Conservation (phyloP, 2,888 invertebrate genomes). For the Drosophila diplacantha region DNA sequence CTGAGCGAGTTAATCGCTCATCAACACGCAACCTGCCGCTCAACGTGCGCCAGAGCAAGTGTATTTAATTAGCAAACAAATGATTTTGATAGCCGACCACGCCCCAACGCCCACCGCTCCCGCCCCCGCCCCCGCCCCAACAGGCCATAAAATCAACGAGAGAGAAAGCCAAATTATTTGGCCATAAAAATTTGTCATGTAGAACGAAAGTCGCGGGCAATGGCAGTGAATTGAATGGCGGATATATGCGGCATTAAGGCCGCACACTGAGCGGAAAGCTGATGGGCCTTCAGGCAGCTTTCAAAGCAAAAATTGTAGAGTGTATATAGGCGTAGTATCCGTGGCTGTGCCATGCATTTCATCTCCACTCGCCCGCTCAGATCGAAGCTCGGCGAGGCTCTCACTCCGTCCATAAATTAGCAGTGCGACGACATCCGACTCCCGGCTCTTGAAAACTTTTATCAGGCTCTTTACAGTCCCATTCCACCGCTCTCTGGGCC, state of each 20-base stretch:
- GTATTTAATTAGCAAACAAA: constrained; percentile 63
- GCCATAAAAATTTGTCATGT: constrained; percentile 57
- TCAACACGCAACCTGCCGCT: constrained; percentile 35
- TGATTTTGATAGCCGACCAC: constrained; percentile 45
- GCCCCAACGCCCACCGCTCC: constrained; percentile 22
- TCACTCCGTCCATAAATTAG: constrained; percentile 57
- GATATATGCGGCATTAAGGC: constrained; percentile 26
- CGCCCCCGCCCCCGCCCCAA: background rate
- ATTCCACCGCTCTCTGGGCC: background rate
- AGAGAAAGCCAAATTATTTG: constrained; percentile 55
- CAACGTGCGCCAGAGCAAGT: constrained; percentile 31
- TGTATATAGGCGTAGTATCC: background rate
- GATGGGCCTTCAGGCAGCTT: background rate
- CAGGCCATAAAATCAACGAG: constrained; percentile 47
- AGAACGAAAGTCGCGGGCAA: constrained; percentile 34
- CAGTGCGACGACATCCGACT: constrained; percentile 41
- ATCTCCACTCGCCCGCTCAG: background rate
- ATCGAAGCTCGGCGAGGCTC: background rate
- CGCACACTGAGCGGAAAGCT: constrained; percentile 2
- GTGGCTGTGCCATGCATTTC: background rate
- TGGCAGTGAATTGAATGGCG: constrained; percentile 36
- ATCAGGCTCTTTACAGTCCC: constrained; percentile 53
- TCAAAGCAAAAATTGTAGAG: no score
- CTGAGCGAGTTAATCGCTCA: constrained; percentile 34
- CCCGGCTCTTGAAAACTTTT: constrained; percentile 54